These are phyloP conservation scores for Myoxocephalus aenaeus DNA, from an alignment of 2,797 vertebrate genomes.

Conservation along the genomic window DNA sequence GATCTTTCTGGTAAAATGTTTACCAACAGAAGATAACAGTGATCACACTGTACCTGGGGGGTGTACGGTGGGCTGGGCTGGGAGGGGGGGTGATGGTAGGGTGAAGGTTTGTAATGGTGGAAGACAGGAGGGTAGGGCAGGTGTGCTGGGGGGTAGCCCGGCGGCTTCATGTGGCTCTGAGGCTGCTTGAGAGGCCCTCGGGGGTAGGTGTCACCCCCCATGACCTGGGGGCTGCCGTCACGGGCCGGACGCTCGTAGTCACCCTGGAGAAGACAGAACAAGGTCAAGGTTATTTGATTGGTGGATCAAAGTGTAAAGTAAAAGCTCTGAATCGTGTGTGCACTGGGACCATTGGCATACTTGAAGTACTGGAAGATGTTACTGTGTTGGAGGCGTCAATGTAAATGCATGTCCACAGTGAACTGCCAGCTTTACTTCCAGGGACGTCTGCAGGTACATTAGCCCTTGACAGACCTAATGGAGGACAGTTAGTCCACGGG, in stretches of 20 bases:
- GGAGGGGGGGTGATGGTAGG: slow-evolving; percentile 89
- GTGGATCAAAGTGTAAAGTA: background rate
- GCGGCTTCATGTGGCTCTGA: slow-evolving; percentile 92
- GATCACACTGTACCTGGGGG: slow-evolving; percentile 75
- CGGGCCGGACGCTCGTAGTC: slow-evolving; percentile 92
- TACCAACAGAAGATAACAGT: background rate
- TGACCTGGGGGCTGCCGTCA: slow-evolving; percentile 89
- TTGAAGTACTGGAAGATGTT: background rate
- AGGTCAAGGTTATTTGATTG: background rate
- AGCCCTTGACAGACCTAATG: slow-evolving; percentile 38
- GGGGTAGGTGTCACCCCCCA: slow-evolving; percentile 91
- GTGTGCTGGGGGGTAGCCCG: slow-evolving; percentile 87
- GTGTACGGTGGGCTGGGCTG: slow-evolving; percentile 94
- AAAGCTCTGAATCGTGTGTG: no score
- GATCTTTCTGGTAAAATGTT: background rate
- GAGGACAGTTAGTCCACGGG: slow-evolving; percentile 47
- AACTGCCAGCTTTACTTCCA: slow-evolving; percentile 5
- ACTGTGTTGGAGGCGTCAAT: background rate
- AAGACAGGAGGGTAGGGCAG: slow-evolving; percentile 92
- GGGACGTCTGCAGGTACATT: slow-evolving; percentile 24
- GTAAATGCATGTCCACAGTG: background rate
- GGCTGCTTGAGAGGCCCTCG: slow-evolving; percentile 94
- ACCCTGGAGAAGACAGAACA: slow-evolving; percentile 80
- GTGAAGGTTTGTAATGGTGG: slow-evolving; percentile 92
- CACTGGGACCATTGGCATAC: no score